Base-by-base conservation (phyloP, 1,140 invertebrate genomes). In the Lerema accius region DNA sequence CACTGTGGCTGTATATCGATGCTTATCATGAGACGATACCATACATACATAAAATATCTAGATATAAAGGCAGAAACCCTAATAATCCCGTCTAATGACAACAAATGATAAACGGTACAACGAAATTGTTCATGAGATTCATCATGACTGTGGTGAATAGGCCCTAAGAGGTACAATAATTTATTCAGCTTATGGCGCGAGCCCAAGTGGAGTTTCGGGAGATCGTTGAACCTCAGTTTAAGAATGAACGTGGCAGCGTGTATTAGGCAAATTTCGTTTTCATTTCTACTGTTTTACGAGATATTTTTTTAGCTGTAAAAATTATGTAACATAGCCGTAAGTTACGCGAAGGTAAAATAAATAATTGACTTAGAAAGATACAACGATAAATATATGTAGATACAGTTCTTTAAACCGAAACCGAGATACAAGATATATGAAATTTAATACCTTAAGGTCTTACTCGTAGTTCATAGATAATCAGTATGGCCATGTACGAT, bases 1-100 rank as follows among this genome's bases (percentile, higher is more conserved):
- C 69, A 81, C 82, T 80, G 70, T 77, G 69, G 81, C 74, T 77
- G 67, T 71, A 76, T 71, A 74, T 71, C 72, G 71, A 75, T 59
- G 51, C 63, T 67, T 60, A 74, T 68, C 65, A 35, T 65, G 17
- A 5, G 28, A 60, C 43, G 37, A 49, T 40, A 37, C 35, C 35
- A 11, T 37, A 26, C 26, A 10, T 45, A 45, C 28, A 32, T n/a
- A 23, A 17, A 23, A 23, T 9, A 40, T 3, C 50, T 39, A 4
- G 15, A 16, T 3, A 28, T 16, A 16, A 35, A 32, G 3, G 43
- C 7, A 7, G 1, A 23, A n/a, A 16, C 26, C 13, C 26, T 35
- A n/a, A 35, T 32, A 50, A 10, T 10, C 14, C 6, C 26, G 17
- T n/a, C 13, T 43, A 32, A 60, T 19, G 42, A 39, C 19, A 42